Percentiles rank a stretch among this genome's conserved stretches.
Evolutionary conservation across 2,113 vertebrate species (phyloP).

Genomic region (Trogon melanurus): DNA sequence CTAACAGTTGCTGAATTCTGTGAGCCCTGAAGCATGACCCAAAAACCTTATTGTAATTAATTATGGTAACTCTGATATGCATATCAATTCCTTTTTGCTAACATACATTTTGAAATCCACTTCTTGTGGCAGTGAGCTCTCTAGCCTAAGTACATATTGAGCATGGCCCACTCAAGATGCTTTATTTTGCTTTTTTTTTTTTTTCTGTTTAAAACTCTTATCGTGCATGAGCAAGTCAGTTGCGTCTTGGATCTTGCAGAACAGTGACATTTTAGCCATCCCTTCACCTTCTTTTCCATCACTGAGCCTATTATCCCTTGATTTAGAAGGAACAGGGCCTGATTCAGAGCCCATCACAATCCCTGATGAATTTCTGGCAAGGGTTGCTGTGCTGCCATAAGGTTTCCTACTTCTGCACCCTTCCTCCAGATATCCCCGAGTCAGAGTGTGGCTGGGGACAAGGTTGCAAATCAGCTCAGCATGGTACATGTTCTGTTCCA

Average conservation of each 20-base stretch:
- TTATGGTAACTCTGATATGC: constrained; percentile 37
- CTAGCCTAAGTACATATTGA: not conserved
- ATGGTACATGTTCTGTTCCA: not conserved
- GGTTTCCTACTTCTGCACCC: constrained; percentile 14
- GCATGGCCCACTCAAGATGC: not conserved
- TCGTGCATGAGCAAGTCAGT: not conserved
- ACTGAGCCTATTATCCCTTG: not conserved
- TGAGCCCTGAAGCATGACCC: constrained; percentile 45
- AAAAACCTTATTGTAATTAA: constrained; percentile 56
- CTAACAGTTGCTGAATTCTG: constrained; percentile 35
- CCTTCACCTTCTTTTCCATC: not conserved
- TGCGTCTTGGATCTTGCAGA: not conserved
- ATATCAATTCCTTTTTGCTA: constrained; percentile 32
- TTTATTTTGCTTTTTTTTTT: not conserved
- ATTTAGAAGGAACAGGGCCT: constrained; percentile 11
- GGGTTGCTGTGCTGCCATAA: not conserved
- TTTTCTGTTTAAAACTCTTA: not conserved
- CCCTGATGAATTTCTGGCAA: constrained; percentile 67
- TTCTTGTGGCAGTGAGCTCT: not conserved
- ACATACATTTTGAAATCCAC: not conserved
- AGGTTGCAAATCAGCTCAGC: not conserved
- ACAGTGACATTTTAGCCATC: fast-evolving
- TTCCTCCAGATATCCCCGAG: constrained; percentile 40
- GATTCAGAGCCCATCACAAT: constrained; percentile 17
- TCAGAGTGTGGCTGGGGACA: not conserved